Conservation (phyloP, 2,113 vertebrate genomes). For the Rafetus swinhoei region DNA sequence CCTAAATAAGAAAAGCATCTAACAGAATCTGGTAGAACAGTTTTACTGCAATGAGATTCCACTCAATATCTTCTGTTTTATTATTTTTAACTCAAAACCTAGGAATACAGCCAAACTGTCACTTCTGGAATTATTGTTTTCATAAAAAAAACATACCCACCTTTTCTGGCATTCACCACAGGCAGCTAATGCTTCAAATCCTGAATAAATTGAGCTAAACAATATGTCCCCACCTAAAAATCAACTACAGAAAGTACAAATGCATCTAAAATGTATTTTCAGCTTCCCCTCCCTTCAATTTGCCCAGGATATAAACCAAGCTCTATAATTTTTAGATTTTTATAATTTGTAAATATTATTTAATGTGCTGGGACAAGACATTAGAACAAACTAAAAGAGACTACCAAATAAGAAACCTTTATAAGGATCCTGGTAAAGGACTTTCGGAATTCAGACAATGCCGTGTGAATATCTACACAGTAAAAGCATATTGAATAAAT, state of each 20-base stretch:
- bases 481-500: neutral
- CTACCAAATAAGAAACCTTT: neutral
- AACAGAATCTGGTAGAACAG: constrained; percentile 63
- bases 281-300: neutral
- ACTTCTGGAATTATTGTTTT: constrained; percentile 59
- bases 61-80: constrained; percentile 62
- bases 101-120: constrained; percentile 57
- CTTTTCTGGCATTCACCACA: constrained; percentile 31
- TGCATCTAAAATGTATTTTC: constrained; percentile 15
- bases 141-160: neutral
- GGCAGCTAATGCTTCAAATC: constrained; percentile 22
- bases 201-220: constrained; percentile 28
- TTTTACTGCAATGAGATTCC: constrained; percentile 63
- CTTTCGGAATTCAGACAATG: neutral
- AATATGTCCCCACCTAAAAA: constrained; percentile 13
- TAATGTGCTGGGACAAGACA: neutral
- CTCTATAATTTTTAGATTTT: neutral
- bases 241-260: constrained; percentile 4
- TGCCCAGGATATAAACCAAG: neutral
- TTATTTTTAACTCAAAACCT: constrained; percentile 71
- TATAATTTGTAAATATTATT: neutral
- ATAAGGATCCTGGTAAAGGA: neutral
- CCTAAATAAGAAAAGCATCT: constrained; percentile 74
- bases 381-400: neutral
- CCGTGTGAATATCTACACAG: neutral